Base-by-base conservation (phyloP, 2,888 invertebrate genomes). In the Eumacrocentrus americanus region DNA sequence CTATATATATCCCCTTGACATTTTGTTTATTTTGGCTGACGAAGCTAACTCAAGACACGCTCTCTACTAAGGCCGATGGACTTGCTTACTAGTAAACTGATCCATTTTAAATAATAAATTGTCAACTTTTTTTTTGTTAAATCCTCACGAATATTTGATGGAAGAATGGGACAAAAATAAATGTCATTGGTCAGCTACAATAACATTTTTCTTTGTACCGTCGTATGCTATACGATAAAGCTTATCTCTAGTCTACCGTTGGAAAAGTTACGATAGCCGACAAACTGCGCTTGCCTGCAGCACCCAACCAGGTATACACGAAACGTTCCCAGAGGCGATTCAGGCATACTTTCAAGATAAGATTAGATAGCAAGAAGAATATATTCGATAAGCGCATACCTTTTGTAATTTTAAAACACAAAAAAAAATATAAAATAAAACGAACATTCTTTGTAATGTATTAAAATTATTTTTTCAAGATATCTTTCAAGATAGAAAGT, bases 21-120 rank as follows among this genome's bases (percentile, higher is more conserved):
- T 76, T 76, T 75, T 76, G 77, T 78, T 77, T 77, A 77, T 77
- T 77, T 77, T 76, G 73, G 76, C 78, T 74, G 74, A 73, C 74
- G 70, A 20, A 44, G 37, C 20, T 35, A 37, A 34, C 48, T 37
- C 48, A 34, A 23, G 55, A 22, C 46, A 42, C 55, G 34, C 11
- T 16, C 50, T 22, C 35, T 51, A 37, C 51, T 51, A 34, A 46
- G 23, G 5, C 23, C 46, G 25, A 23, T 23, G 46, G 23, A 7
- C 29, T 3, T n/a, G 14, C n/a, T 38, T 11, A n/a, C 38, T 6
- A 12, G 12, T 12, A 38, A 29, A 9, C 29, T 29, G 29, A 29
- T 29, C 29, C 29, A 29, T 29, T 29, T 29, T 4, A 29, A 29
- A 29, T 29, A n/a, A n/a, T n/a, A n/a, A n/a, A n/a, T n/a, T n/a